These are phyloP conservation scores for Drosophila sordidapex DNA, from an alignment of 2,888 invertebrate species.

Conservation along the genomic window DNA sequence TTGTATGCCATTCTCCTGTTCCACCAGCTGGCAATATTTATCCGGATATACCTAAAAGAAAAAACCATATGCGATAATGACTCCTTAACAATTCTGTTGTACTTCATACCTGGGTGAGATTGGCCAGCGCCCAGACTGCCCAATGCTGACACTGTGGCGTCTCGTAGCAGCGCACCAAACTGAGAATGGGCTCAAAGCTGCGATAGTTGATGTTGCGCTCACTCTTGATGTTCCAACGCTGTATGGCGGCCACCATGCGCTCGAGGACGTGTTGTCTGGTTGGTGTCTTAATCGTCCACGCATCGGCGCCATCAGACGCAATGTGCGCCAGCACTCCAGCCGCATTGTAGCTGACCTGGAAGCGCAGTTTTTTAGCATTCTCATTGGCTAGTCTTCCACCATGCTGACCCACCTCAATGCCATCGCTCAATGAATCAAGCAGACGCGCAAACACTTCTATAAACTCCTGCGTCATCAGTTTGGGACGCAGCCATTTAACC, in stretches of 20 bases:
- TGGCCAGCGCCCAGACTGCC: conserved; percentile 99
- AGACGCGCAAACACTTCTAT: conserved; percentile 94
- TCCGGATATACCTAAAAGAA: conserved; percentile 88
- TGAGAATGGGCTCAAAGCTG: conserved; percentile 96
- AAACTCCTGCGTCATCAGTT: conserved; percentile 94
- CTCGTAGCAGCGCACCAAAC: conserved; percentile 92
- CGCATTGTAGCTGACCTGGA: conserved; percentile 95
- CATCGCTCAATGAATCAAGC: conserved; percentile 94
- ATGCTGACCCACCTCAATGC: conserved; percentile 91
- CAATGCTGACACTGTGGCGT: conserved; percentile 97
- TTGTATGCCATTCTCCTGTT: conserved; percentile 93
- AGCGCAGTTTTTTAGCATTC: conserved; percentile 72
- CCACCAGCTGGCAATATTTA: conserved; percentile 96
- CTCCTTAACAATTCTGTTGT: accelerated
- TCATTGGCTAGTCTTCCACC: conserved; percentile 57
- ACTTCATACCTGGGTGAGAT: conserved; percentile 89
- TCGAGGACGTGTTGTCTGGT: conserved; percentile 89
- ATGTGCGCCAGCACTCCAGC: conserved; percentile 98
- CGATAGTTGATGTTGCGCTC: conserved; percentile 98
- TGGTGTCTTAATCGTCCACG: conserved; percentile 92
- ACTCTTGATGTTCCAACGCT: conserved; percentile 94
- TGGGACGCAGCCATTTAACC: conserved; percentile 91
- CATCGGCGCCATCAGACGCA: conserved; percentile 94
- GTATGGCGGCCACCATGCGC: conserved; percentile 92
- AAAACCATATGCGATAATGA: background rate